These are phyloP conservation scores for Physocephala rufipes DNA, from an alignment of 2,888 invertebrate genomes.

Conservation along the genomic window DNA sequence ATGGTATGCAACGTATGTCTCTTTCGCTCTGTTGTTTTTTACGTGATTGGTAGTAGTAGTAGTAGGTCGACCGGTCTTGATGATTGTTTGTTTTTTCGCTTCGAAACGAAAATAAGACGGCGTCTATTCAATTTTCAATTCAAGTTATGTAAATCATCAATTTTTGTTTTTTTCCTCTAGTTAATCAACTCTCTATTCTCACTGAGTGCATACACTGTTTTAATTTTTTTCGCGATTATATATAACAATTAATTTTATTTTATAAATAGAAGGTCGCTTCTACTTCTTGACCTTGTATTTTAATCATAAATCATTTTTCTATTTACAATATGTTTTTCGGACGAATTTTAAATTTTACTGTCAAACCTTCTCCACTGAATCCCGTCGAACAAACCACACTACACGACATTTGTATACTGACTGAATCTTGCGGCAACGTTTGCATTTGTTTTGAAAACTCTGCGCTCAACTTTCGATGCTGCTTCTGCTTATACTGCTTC, in stretches of 20 bases:
- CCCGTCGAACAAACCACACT: conserved; percentile 40
- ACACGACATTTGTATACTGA: conserved; percentile 47
- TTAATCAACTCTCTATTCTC: neutral
- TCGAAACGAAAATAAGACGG: neutral
- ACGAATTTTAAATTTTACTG: no score
- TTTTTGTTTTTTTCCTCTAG: neutral
- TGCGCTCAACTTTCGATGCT: no score
- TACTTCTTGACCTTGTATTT: no score
- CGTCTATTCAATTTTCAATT: no score
- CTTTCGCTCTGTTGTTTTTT: neutral
- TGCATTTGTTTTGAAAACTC: conserved; percentile 33
- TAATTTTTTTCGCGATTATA: neutral
- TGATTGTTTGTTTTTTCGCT: neutral
- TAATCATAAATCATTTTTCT: no score
- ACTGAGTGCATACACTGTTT: neutral
- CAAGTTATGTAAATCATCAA: neutral
- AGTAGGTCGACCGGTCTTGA: conserved; percentile 3
- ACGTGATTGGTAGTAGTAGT: no score
- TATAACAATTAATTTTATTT: no score
- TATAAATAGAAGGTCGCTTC: no score
- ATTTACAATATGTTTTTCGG: no score
- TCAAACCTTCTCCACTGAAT: conserved; percentile 32
- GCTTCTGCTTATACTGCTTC: neutral
- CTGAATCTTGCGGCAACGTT: conserved; percentile 42
- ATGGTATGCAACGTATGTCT: no score